Evolutionary conservation across 1,140 invertebrate species (phyloP).

Genomic region (Leptinotarsa undecemlineata): DNA sequence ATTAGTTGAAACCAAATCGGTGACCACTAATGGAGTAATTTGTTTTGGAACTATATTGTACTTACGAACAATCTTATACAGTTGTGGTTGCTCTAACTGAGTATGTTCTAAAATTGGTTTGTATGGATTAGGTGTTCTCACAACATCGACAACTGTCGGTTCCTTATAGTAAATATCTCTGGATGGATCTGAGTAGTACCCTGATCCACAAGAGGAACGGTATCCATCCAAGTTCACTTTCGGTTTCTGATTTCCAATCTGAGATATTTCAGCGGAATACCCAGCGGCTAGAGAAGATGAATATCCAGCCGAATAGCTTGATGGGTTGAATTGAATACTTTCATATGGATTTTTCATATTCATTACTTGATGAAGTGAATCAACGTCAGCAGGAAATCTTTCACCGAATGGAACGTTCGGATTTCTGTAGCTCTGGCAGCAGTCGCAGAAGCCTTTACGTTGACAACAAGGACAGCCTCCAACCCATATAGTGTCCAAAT

Average conservation of each 20-base stretch:
- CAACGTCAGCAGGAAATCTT: slow-evolving; percentile 19
- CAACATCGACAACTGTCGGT: neutral
- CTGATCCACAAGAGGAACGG: neutral
- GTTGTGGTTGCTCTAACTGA: neutral
- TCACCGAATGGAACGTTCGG: slow-evolving; percentile 14
- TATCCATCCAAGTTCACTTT: slow-evolving; percentile 18
- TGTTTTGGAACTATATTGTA: slow-evolving; percentile 14
- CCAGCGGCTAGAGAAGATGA: neutral
- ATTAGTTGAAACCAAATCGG: slow-evolving; percentile 19
- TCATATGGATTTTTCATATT: neutral
- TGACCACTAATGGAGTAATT: neutral
- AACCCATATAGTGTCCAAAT: neutral
- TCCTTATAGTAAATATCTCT: slow-evolving; percentile 7
- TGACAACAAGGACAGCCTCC: slow-evolving; percentile 12
- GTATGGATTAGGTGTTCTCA: slow-evolving; percentile 8
- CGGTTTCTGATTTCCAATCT: slow-evolving; percentile 12
- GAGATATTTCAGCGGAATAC: neutral
- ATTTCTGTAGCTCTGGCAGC: slow-evolving; percentile 10
- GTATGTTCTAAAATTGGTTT: slow-evolving; percentile 1
- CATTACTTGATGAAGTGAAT: slow-evolving; percentile 9
- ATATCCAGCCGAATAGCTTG: slow-evolving; percentile 5
- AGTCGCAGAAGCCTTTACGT: slow-evolving; percentile 13
- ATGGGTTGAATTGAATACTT: neutral
- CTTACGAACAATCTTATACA: slow-evolving; percentile 15
- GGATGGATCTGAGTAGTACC: slow-evolving; percentile 15